Conservation (phyloP, 1,140 invertebrate species). For the Drosophila athabasca region DNA sequence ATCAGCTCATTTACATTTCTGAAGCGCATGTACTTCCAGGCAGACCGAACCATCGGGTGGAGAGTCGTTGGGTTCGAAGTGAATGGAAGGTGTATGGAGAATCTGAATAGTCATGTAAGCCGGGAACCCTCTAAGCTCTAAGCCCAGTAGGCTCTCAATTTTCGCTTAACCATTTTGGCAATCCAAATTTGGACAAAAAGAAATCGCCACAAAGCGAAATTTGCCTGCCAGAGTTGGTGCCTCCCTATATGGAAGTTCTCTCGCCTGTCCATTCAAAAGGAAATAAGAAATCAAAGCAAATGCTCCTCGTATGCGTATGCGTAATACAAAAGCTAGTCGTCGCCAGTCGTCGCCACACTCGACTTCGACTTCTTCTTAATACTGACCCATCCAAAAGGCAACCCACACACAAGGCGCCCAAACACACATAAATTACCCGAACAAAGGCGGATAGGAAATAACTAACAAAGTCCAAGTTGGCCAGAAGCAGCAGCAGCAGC, state of each 20-base stretch:
- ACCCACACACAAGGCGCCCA: conserved; percentile 47
- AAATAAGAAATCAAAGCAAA: conserved; percentile 51
- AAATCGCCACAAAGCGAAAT: conserved; percentile 47
- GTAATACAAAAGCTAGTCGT: conserved; percentile 55
- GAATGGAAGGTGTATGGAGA: conserved; percentile 51
- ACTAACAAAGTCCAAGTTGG: conserved; percentile 56
- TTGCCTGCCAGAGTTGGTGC: conserved; percentile 17
- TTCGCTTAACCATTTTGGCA: background rate
- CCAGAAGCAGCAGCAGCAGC: conserved; percentile 8
- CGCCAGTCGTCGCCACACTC: conserved; percentile 1
- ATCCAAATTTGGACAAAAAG: conserved; percentile 37
- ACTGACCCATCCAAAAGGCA: conserved; percentile 50
- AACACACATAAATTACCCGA: conserved; percentile 44
- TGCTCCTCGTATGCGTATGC: conserved; percentile 46
- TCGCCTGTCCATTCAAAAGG: conserved; percentile 26
- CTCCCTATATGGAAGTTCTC: conserved; percentile 52
- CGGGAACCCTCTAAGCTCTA: background rate
- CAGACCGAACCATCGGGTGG: conserved; percentile 15
- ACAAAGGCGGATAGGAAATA: conserved; percentile 74
- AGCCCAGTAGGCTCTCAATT: background rate
- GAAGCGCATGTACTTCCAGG: conserved; percentile 16
- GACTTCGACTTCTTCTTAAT: background rate
- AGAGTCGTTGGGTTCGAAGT: conserved; percentile 5
- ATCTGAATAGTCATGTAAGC: too few species aligned
- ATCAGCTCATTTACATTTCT: conserved; percentile 73